Evolutionary conservation across 2,888 invertebrate species (phyloP), one percentile per base, ranked within the genome.

Genomic region (Timandra comae): DNA sequence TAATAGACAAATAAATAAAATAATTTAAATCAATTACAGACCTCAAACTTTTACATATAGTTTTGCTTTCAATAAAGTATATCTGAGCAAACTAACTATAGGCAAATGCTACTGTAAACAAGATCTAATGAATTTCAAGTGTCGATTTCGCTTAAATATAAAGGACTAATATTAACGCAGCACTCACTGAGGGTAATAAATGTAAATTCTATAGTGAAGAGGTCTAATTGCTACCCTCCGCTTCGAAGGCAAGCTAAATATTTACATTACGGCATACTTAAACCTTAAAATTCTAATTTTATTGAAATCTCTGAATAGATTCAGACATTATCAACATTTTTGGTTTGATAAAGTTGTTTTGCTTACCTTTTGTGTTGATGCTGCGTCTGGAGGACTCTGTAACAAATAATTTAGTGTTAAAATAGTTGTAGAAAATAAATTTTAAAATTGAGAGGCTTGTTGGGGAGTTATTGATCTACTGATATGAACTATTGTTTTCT

Each of bases 141-240:
- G 72, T 56, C 53, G 64, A 66, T 60, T 57, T 60, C 54, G 54
- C 59, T 56, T 59, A 55, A 63, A 70, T 68, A 63, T 63, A 66
- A 64, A 58, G 63, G 63, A 61, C 78, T 66, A 79, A 82, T 82
- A 82, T 82, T 80, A 80, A 74, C 76, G 60, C 42, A 76, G 76
- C 81, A 63, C 82, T 82, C 62, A 46, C 36, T 51, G 58, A 55
- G 50, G 69, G 69, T 69, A 71, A 77, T 78, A 76, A 80, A 80
- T 77, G 79, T 72, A 73, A 78, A 81, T 79, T 75, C 71, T 64
- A 65, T 75, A 72, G 69, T 70, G 56, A 51, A 61, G 68, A 63
- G 56, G 61, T 67, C 61, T 69, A 71, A 72, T 74, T 72, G 73
- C 67, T 45, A n/a, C 20, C 31, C 21, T 22, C 31, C 40, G 45